phyloP scores from a whole-genome alignment of 2,888 invertebrate genomes.

The Drosophila pseudotakahashii region DNA sequence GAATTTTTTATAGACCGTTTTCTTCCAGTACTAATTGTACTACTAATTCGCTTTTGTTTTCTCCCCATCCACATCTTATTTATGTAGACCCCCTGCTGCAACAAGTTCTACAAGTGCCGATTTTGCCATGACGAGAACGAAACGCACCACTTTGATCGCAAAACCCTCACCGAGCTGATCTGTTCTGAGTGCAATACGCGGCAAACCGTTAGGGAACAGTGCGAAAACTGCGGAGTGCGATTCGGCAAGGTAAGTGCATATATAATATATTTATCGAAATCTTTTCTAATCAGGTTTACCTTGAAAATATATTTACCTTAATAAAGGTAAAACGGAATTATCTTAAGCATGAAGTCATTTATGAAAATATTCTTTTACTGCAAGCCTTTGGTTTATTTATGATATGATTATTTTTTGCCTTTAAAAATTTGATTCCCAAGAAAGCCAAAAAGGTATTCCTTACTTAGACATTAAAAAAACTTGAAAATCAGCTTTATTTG shows the following conservation, averaged over 20 bases:
- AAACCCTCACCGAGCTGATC: conserved; percentile 92
- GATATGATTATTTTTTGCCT: no score
- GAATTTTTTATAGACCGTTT: neutral
- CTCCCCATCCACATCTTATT: conserved; percentile 46
- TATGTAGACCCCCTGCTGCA: conserved; percentile 93
- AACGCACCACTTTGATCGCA: conserved; percentile 92
- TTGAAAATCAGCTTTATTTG: neutral
- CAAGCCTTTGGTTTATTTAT: no score
- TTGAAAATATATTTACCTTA: no score
- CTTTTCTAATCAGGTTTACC: no score
- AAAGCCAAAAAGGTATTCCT: no score
- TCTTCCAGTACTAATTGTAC: conserved; percentile 8
- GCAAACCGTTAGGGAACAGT: conserved; percentile 92
- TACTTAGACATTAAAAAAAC: no score
- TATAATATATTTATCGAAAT: no score
- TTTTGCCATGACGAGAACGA: conserved; percentile 96
- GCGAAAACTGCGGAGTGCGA: conserved; percentile 90
- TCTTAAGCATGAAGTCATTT: no score
- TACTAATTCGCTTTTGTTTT: conserved; percentile 4
- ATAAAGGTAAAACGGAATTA: no score
- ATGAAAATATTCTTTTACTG: no score
- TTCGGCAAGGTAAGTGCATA: conserved; percentile 90
- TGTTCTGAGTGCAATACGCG: conserved; percentile 92
- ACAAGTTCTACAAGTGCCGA: conserved; percentile 94
- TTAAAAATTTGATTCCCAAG: no score